Percentiles rank a stretch among this genome's conserved stretches.
Evolutionary conservation across 2,113 vertebrate species (phyloP).

Genomic region (Dromiciops gliroides): DNA sequence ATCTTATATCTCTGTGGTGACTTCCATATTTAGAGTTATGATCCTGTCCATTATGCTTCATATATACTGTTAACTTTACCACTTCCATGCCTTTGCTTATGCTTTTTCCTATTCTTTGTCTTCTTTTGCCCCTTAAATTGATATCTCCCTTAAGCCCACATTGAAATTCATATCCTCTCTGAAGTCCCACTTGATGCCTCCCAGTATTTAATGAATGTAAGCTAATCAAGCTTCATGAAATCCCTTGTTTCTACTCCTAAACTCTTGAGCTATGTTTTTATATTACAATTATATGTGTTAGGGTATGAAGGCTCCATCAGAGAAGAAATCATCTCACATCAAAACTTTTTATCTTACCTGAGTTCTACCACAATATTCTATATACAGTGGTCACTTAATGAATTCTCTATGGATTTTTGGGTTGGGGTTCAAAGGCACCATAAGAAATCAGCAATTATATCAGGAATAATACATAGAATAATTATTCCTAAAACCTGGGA

Average conservation of each 20-base stretch:
- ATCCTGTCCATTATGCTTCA: neutral
- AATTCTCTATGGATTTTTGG: slow-evolving; percentile 31
- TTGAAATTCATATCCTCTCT: neutral
- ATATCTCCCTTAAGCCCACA: neutral
- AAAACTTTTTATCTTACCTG: too few relatives aligned
- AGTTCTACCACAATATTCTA: too few relatives aligned
- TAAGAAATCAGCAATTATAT: slow-evolving; percentile 47
- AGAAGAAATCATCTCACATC: neutral
- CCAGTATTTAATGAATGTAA: neutral
- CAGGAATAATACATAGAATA: slow-evolving; percentile 55
- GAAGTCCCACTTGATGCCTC: neutral
- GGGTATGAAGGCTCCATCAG: neutral
- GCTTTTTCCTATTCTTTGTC: neutral
- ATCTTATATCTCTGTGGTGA: neutral
- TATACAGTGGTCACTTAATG: too few relatives aligned
- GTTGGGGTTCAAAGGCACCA: slow-evolving; percentile 33
- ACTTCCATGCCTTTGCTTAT: neutral
- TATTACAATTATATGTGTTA: neutral
- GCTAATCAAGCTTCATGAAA: neutral
- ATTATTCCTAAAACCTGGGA: slow-evolving; percentile 56
- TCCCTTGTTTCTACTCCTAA: neutral
- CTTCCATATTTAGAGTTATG: neutral
- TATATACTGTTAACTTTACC: neutral
- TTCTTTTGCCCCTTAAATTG: neutral
- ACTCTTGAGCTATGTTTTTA: neutral